phyloP scores from a whole-genome alignment of 2,113 vertebrate genomes.

The Coptodon rendalli region DNA sequence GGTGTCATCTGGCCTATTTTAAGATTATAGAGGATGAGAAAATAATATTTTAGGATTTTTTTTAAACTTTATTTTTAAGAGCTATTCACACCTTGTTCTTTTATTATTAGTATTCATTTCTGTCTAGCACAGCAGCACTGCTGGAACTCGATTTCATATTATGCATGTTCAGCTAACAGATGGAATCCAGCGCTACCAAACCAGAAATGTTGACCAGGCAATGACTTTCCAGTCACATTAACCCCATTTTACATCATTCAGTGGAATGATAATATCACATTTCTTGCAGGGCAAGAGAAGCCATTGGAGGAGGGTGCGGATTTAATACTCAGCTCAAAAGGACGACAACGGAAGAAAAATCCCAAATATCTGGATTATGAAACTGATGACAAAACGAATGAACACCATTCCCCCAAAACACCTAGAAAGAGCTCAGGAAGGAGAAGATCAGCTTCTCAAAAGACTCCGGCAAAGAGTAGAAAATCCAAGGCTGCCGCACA shows the following conservation, averaged over 20 bases:
- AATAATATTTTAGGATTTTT: neutral
- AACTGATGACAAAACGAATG: neutral
- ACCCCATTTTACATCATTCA: neutral
- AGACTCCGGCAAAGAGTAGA: neutral
- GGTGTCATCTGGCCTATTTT: neutral
- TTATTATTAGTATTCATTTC: neutral
- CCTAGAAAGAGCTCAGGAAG: neutral
- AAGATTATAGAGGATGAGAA: neutral
- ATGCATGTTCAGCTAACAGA: neutral
- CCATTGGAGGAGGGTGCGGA: neutral
- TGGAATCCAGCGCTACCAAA: neutral
- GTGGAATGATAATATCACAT: neutral
- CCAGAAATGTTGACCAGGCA: neutral
- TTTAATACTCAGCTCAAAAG: neutral
- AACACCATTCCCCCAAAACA: neutral
- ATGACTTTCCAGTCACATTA: neutral
- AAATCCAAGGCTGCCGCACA: neutral
- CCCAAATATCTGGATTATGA: conserved; percentile 38
- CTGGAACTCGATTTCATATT: neutral
- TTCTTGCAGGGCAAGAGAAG: conserved; percentile 16
- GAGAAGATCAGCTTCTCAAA: neutral
- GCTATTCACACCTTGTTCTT: neutral
- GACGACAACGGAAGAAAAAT: conserved; percentile 44
- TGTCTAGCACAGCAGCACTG: neutral
- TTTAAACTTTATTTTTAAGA: neutral